Base-by-base conservation (phyloP, 1,140 invertebrate genomes). In the Microplitis mediator region DNA sequence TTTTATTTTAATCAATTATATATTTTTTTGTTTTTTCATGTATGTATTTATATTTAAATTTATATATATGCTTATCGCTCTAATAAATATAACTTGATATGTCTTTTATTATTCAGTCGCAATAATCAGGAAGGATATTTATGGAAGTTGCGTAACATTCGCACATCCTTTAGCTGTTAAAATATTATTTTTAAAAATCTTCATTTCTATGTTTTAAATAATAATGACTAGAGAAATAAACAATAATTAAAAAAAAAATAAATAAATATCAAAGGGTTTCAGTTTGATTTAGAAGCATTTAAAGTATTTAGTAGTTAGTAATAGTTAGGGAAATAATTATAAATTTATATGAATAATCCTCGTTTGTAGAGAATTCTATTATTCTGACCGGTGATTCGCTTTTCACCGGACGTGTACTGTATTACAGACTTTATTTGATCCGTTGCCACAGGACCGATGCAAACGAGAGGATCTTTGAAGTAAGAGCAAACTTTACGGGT, bases 381-480 rank as follows among this genome's bases (percentile, higher is more conserved):
- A 4, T 83, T 82, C n/a, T 86, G 84, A 45, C 89, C 90, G 4
- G 93, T 93, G 74, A 94, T 90, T 66, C 93, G 88, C 79, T 94
- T 95, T 77, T 95, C 93, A 3, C 93, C 93, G 58, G 93, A 91
- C 4, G 93, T 94, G 75, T 94, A 92, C 78, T 94, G 91, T 3
- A 94, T 89, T 14, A 91, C 82, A 5, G 88, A 85, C 74, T 92
- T 92, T 50, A 93, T 89, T 84, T 94, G 92, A 78, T 94, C 93
- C 1, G 91, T 91, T 1, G 93, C 93, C 0, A 95, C 93, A 0
- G 92, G 92, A 1, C 95, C 95, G 74, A 97, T 94, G 88, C 95
- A 97, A 23, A 95, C 93, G 9, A 95, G 88, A 13, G 95, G 93
- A 77, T 96, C 95, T 79, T 94, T 95, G 90, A 96, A 97, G 85